Conservation (phyloP, 2,797 vertebrate species). For the Fistularia tabacaria region DNA sequence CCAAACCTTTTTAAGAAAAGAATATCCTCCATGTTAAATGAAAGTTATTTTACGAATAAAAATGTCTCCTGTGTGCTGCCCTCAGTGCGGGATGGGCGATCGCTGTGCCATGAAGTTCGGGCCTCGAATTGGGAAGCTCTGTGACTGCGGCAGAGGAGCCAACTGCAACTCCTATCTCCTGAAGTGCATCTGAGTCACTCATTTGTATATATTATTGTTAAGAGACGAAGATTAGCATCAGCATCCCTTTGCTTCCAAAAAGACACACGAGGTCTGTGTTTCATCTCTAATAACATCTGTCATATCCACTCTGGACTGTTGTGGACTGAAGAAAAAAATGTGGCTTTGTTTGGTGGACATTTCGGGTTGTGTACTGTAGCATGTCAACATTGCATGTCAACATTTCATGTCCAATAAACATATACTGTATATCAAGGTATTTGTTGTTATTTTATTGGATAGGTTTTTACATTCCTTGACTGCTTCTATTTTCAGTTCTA, state of each 20-base stretch:
- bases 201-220: background rate
- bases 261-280: background rate
- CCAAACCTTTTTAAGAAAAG: too few species aligned
- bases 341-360: constrained; percentile 12
- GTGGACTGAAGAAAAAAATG: background rate
- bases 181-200: constrained; percentile 71
- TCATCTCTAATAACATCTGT: background rate
- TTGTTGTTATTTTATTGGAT: background rate
- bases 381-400: constrained; percentile 28
- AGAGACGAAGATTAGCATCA: background rate
- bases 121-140: constrained; percentile 78
- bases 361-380: constrained; percentile 12
- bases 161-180: constrained; percentile 81
- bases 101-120: constrained; percentile 79
- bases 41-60: too few species aligned
- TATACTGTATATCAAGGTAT: constrained; percentile 3
- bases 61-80: background rate
- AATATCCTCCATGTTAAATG: too few species aligned
- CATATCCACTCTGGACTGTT: background rate
- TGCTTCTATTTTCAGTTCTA: too few species aligned
- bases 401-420: constrained; percentile 48
- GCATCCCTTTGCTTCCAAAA: background rate
- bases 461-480: too few species aligned
- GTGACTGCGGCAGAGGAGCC: constrained; percentile 73
- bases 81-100: constrained; percentile 73